Evolutionary conservation across 2,888 invertebrate genomes (phyloP).

Genomic region (Erebia palarica): DNA sequence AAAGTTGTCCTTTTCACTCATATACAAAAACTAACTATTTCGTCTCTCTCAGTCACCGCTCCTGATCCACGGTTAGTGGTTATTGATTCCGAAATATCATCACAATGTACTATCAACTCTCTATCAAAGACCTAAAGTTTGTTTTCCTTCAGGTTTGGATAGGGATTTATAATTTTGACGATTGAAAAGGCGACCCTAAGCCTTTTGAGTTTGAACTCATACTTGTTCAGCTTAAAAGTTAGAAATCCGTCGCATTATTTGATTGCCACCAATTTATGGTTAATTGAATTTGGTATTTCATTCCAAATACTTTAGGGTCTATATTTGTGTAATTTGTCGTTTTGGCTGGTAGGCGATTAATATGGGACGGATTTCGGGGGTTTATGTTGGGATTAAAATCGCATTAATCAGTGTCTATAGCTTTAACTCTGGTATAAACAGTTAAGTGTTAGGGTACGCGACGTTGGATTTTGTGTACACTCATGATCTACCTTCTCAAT

Average conservation of each 20-base stretch:
- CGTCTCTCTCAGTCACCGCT: slow-evolving; percentile 59
- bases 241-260: slow-evolving; percentile 58
- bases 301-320: slow-evolving; percentile 50
- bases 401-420: slow-evolving; percentile 86
- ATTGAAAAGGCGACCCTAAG: slow-evolving; percentile 65
- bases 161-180: slow-evolving; percentile 48
- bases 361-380: slow-evolving; percentile 83
- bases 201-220: slow-evolving; percentile 72
- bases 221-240: slow-evolving; percentile 71
- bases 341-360: slow-evolving; percentile 79
- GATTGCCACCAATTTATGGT: slow-evolving; percentile 41
- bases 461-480: slow-evolving; percentile 65
- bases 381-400: slow-evolving; percentile 86
- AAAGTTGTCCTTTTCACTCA: slow-evolving; percentile 54
- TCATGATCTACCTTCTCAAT: slow-evolving; percentile 40
- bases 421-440: slow-evolving; percentile 81
- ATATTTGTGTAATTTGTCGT: slow-evolving; percentile 65
- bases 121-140: slow-evolving; percentile 44
- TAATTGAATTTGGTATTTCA: slow-evolving; percentile 50
- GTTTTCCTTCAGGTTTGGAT: slow-evolving; percentile 42
- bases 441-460: slow-evolving; percentile 80
- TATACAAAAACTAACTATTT: slow-evolving; percentile 47
- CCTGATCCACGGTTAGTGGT: slow-evolving; percentile 73
- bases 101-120: slow-evolving; percentile 52
- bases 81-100: slow-evolving; percentile 67